A percentile compares a stretch with the other conserved stretches of the same genome.
Conservation (phyloP, 2,797 vertebrate genomes). For the Danio choprae region DNA sequence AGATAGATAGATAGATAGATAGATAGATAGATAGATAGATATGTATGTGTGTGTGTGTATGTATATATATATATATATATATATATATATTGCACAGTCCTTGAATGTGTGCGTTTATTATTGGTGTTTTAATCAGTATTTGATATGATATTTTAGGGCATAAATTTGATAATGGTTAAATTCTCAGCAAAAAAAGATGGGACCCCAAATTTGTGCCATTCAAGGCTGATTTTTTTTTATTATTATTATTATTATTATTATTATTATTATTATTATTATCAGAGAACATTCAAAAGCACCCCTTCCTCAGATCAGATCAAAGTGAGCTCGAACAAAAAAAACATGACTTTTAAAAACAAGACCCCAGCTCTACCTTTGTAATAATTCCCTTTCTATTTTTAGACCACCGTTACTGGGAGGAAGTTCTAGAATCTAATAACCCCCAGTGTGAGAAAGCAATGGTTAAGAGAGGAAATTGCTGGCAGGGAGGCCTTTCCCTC, state of each 20-base stretch:
- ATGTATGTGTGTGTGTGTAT: too few species aligned
- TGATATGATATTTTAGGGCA: too few species aligned
- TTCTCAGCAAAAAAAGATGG: not conserved
- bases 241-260: too few species aligned
- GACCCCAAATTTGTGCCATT: not conserved
- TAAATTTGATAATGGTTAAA: too few species aligned
- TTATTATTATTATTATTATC: not conserved
- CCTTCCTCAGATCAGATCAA: not conserved
- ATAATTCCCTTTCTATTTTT: slow-evolving; percentile 41
- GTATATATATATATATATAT: too few species aligned
- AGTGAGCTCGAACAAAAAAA: not conserved
- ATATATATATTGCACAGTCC: too few species aligned
- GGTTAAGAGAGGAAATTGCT: slow-evolving; percentile 53
- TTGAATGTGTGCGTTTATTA: too few species aligned
- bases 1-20: too few species aligned
- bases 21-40: too few species aligned
- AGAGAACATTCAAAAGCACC: not conserved
- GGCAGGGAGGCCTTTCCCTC: slow-evolving; percentile 60
- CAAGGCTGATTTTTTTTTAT: too few species aligned
- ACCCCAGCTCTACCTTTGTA: slow-evolving; percentile 25
- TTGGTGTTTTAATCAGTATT: too few species aligned
- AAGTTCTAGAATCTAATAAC: slow-evolving; percentile 52
- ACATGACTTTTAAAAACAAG: slow-evolving; percentile 6
- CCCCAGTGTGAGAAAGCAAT: slow-evolving; percentile 30
- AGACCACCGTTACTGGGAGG: slow-evolving; percentile 40